Conservation (phyloP, 1,140 invertebrate species). For the Dolichoris vasculosae region DNA sequence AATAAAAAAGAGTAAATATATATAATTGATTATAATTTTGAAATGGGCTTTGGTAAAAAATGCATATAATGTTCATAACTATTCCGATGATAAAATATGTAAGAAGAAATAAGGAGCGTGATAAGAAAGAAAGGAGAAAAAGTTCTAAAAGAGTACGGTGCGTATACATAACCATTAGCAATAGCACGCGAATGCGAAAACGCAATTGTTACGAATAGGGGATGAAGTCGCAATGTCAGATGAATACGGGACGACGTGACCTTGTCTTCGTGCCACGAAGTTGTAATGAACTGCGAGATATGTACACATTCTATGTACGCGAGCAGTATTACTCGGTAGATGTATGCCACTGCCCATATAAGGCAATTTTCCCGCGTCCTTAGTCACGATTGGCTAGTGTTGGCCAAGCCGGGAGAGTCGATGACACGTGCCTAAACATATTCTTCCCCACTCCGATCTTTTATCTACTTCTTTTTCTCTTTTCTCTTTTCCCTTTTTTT, state of each 20-base stretch:
- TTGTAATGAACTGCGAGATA: neutral
- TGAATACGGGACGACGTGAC: neutral
- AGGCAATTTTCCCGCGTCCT: conserved; percentile 76
- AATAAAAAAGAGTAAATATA: no score
- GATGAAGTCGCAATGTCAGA: neutral
- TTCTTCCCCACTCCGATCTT: neutral
- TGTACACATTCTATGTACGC: neutral
- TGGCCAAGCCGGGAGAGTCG: conserved; percentile 6
- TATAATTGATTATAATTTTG: no score
- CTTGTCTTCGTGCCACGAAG: no score
- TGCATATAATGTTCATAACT: no score
- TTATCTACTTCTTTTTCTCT: neutral
- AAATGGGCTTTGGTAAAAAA: no score
- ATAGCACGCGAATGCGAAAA: no score
- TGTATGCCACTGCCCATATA: conserved; percentile 74
- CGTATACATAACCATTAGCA: no score
- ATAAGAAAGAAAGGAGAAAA: no score
- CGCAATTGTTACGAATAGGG: neutral
- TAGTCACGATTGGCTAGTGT: conserved; percentile 68
- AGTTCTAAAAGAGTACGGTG: no score
- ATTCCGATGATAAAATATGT: no score
- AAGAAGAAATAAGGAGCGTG: no score
- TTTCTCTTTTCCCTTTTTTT: neutral
- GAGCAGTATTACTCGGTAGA: conserved; percentile 12
- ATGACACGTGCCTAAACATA: conserved; percentile 31